Conservation (phyloP, 2,797 vertebrate genomes). For the Clarias platycephalus region DNA sequence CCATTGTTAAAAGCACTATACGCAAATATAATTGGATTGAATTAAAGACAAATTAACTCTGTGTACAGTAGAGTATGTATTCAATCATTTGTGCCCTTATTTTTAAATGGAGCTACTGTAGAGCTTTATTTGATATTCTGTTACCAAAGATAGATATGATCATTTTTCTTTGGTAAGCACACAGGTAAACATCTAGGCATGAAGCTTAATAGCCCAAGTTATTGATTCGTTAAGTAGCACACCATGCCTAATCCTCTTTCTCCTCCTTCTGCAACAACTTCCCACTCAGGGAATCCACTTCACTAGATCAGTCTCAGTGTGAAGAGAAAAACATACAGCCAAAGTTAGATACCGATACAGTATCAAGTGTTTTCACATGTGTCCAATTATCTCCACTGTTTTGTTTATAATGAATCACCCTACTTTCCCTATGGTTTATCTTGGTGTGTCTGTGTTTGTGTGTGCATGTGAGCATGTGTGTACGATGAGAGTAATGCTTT, state of each 20-base stretch:
- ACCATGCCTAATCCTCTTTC: slow-evolving; percentile 37
- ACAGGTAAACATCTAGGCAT: slow-evolving; percentile 51
- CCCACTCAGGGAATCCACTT: slow-evolving; percentile 19
- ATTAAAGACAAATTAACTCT: not conserved
- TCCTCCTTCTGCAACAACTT: slow-evolving; percentile 15
- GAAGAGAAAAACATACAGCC: slow-evolving; percentile 44
- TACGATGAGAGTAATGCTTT: slow-evolving; percentile 62
- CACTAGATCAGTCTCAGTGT: slow-evolving; percentile 14
- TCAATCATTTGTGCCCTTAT: not conserved
- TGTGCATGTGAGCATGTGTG: slow-evolving; percentile 58
- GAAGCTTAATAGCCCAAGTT: slow-evolving; percentile 64
- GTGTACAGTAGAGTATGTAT: not conserved
- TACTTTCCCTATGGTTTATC: slow-evolving; percentile 41
- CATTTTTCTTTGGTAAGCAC: slow-evolving; percentile 20
- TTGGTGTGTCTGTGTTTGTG: slow-evolving; percentile 57
- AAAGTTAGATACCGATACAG: slow-evolving; percentile 44
- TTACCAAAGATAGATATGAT: not conserved
- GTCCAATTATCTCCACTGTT: slow-evolving; percentile 57
- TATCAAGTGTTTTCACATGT: slow-evolving; percentile 52
- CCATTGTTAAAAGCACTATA: too few relatives aligned
- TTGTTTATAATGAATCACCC: slow-evolving; percentile 49
- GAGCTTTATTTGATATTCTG: not conserved
- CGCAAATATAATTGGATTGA: too few relatives aligned
- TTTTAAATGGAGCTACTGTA: not conserved
- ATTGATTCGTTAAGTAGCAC: slow-evolving; percentile 56